These are phyloP conservation scores for Leuciscus waleckii DNA, from an alignment of 2,797 vertebrate species.

Conservation along the genomic window DNA sequence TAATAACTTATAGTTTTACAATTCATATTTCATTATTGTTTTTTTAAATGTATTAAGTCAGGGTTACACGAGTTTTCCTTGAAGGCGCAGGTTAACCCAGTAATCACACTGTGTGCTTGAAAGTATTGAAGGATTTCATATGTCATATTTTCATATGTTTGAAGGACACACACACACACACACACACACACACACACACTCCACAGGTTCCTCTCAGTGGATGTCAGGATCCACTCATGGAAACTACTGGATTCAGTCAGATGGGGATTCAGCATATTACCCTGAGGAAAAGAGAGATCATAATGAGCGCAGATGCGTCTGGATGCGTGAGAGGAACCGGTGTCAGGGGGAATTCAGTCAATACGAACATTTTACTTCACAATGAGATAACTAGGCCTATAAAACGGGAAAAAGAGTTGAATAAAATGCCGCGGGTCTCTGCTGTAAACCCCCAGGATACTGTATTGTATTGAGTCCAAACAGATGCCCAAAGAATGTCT, in stretches of 20 bases:
- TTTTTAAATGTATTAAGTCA: too few relatives aligned
- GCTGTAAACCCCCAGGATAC: neutral
- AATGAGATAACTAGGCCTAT: too few relatives aligned
- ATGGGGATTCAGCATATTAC: conserved; percentile 1
- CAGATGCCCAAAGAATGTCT: neutral
- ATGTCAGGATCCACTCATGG: conserved; percentile 10
- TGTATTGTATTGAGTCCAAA: neutral
- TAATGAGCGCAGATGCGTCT: conserved; percentile 36
- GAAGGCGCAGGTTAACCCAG: too few relatives aligned
- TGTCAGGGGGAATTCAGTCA: conserved; percentile 56
- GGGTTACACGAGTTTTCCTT: too few relatives aligned
- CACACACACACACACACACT: too few relatives aligned
- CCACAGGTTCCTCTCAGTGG: neutral
- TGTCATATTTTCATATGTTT: too few relatives aligned
- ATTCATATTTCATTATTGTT: too few relatives aligned
- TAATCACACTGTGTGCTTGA: too few relatives aligned
- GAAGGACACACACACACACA: neutral
- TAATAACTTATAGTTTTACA: too few relatives aligned
- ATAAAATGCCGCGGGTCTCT: neutral
- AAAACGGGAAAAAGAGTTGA: neutral
- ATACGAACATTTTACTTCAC: conserved; percentile 23
- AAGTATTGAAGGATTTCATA: too few relatives aligned
- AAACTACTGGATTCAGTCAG: neutral
- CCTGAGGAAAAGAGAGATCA: neutral
- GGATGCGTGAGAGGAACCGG: conserved; percentile 38